These are phyloP conservation scores for Pleuronectes platessa DNA, from an alignment of 2,113 vertebrate genomes.

Conservation along the genomic window DNA sequence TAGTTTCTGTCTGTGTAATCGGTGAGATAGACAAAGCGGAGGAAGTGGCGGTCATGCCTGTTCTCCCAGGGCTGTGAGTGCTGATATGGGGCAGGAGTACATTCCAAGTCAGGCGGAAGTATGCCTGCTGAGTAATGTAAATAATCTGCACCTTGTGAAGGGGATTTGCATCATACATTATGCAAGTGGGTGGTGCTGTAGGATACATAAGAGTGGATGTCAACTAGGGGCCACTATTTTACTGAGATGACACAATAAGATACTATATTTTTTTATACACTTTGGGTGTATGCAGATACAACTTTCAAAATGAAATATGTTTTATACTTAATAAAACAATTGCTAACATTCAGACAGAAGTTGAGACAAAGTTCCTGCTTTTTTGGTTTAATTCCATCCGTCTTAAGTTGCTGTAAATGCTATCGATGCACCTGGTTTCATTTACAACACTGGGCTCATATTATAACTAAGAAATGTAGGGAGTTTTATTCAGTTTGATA, in stretches of 20 bases:
- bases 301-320: too few relatives aligned
- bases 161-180: neutral
- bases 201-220: neutral
- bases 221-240: neutral
- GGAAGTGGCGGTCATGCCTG: constrained; percentile 19
- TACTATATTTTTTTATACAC: too few relatives aligned
- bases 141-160: neutral
- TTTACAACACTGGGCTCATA: neutral
- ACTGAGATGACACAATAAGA: neutral
- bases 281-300: too few relatives aligned
- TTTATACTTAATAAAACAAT: too few relatives aligned
- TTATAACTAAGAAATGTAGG: too few relatives aligned
- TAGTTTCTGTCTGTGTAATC: neutral
- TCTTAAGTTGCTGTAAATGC: neutral
- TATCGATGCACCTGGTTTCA: too few relatives aligned
- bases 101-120: neutral
- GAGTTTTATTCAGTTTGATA: neutral
- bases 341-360: neutral
- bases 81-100: constrained; percentile 4
- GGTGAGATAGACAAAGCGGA: neutral
- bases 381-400: neutral
- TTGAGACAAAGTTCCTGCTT: neutral
- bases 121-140: neutral
- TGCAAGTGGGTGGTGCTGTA: neutral
- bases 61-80: neutral